Evolutionary conservation across 2,888 invertebrate species (phyloP), one percentile per base, ranked within the genome.

Genomic region (Arenicola marina): DNA sequence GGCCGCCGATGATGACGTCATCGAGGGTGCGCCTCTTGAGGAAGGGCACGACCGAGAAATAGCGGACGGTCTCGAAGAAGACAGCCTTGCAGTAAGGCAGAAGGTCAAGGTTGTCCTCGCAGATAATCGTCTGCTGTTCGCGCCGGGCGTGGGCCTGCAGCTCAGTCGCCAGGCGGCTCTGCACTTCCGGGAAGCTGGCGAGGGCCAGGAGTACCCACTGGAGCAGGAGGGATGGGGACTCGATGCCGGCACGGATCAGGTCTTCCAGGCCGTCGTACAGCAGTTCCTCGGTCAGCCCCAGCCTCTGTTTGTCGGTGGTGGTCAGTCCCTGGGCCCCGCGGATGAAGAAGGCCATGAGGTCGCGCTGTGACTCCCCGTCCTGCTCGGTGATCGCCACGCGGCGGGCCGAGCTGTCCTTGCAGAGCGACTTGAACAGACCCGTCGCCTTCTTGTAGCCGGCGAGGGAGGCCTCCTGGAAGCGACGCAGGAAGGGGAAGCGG

Each of bases 191-290:
- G 28, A 31, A 59, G 11, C 43, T 43, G 51, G 62, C 38, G 45
- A 51, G 38, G 33, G 44, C 53, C 33, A 61, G 51, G 31, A 56
- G 26, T 18, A 64, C n/a, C 64, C 64, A 64, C n/a, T 53, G 56
- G 45, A 64, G 32, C 18, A 64, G 29, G 24, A 64, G 64, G 0
- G 64, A 61, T 4, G 61, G 53, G 2, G 64, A 60, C 31, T 64
- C 64, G 24, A 57, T 61, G 28, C 64, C 64, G 7, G 64, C 64
- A 38, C 64, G 33, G 44, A 64, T 56, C 33, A 64, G 56, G 57
- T 64, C 64, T 33, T 48, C 64, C 7, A 61, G 29, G 0, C 60
- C 56, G 28, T 56, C 45, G 45, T 46, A 61, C 24, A 64, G 55
- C 26, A 56, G 32, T 18, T 61, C 56, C n/a, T 64, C 56, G 15